Percentiles rank a stretch among this genome's conserved stretches.
Conservation (phyloP, 1,140 invertebrate species). For the Nixonia krombeini region DNA sequence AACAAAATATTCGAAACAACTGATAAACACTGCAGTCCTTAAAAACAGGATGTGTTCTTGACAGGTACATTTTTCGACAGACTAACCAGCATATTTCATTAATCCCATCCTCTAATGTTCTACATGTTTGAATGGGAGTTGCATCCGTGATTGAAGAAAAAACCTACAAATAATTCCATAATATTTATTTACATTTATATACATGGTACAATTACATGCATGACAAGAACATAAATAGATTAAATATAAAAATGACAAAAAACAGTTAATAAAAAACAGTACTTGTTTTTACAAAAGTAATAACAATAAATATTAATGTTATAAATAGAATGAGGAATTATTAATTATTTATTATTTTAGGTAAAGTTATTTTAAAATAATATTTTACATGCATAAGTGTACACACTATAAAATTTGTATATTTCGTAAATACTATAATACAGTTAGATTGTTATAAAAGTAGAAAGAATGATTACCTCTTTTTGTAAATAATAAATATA, state of each 20-base stretch:
- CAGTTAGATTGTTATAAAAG: too few species aligned
- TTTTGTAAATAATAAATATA: slow-evolving; percentile 82
- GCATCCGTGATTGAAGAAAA: slow-evolving; percentile 61
- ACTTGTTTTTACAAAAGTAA: too few species aligned
- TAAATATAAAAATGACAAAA: background rate
- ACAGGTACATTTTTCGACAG: slow-evolving; percentile 77
- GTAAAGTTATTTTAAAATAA: background rate
- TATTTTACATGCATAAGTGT: background rate
- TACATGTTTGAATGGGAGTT: slow-evolving; percentile 52
- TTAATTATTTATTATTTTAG: too few species aligned
- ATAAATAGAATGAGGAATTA: too few species aligned
- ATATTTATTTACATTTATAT: background rate
- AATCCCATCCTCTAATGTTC: slow-evolving; percentile 59
- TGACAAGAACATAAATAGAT: too few species aligned
- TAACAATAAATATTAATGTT: background rate
- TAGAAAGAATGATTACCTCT: slow-evolving; percentile 72
- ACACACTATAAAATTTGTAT: too few species aligned
- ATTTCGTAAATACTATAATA: background rate
- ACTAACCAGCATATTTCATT: slow-evolving; percentile 84
- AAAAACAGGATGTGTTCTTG: slow-evolving; percentile 74
- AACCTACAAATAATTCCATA: slow-evolving; percentile 42
- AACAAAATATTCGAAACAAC: slow-evolving; percentile 84
- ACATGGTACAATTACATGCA: too few species aligned
- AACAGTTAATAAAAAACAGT: too few species aligned
- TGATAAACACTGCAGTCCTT: slow-evolving; percentile 79